Conservation (phyloP, 2,113 vertebrate species). For the Ondatra zibethicus region DNA sequence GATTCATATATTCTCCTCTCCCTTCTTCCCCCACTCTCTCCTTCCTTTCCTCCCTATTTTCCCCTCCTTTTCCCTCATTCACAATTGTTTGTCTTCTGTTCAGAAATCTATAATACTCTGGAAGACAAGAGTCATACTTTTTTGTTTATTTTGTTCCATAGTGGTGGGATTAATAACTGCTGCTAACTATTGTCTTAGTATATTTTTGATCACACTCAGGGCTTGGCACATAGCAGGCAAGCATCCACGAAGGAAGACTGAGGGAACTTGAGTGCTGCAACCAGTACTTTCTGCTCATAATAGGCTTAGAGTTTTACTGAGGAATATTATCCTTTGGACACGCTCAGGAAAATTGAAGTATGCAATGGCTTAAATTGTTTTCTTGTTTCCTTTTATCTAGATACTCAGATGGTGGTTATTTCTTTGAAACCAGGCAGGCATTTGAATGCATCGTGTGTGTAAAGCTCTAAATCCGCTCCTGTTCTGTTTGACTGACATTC, state of each 20-base stretch:
- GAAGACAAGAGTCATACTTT: background rate
- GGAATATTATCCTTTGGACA: conserved; percentile 16
- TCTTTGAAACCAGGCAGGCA: conserved; percentile 73
- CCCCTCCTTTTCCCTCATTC: background rate
- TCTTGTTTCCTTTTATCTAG: conserved; percentile 68
- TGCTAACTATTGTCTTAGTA: background rate
- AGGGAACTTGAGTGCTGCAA: background rate
- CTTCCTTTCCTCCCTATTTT: background rate
- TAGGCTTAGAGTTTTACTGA: conserved; percentile 53
- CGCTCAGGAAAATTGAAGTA: conserved; percentile 58
- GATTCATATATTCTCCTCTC: background rate
- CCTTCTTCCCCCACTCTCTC: background rate
- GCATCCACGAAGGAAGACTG: background rate
- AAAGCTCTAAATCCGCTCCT: conserved; percentile 75
- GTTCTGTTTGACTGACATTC: conserved; percentile 81
- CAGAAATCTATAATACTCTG: conserved; percentile 38
- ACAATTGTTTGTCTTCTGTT: background rate
- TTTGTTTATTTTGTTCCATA: background rate
- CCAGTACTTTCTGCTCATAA: conserved; percentile 44
- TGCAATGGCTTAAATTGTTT: conserved; percentile 65
- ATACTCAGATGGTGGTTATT: conserved; percentile 69
- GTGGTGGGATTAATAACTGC: background rate
- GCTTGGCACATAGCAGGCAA: background rate
- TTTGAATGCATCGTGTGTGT: conserved; percentile 69
- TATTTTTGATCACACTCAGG: background rate